Evolutionary conservation across 2,113 vertebrate species (phyloP), one percentile per base, ranked within the genome.

Genomic region (Triplophysa rosa): DNA sequence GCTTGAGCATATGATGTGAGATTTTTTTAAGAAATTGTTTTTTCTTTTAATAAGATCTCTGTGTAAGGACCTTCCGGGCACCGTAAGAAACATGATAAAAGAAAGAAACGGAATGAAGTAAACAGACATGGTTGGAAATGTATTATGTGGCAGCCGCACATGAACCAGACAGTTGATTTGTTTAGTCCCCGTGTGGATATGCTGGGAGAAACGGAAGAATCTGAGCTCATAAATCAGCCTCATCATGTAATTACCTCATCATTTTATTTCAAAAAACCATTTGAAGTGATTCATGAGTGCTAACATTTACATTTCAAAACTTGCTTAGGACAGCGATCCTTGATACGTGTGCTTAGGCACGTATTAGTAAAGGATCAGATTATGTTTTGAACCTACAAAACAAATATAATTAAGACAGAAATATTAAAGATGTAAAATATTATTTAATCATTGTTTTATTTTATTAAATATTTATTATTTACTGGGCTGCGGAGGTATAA

Each of bases 261-360:
- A 10, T 61, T 80, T 80, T 8, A 70, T 63, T 72, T 42, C 11
- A 40, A 19, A 72, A 72, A 54, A 42, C 8, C n/a, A 59, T 23
- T 42, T 33, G 33, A 24, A 24, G 70, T 40, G 29, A 73, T 61
- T 42, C 21, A 59, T 61, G 70, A 37, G 6, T 73, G n/a, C 13
- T 10, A 16, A 70, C 54, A 72, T 37, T 2, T 59, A 72, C 33
- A 37, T 37, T 72, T 72, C 19, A 14, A 7, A 42, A 59, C 70
- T 45, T 12, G 42, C 11, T 45, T 12, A 45, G 42, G 42, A 45
- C 42, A 45, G 11, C 9, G 42, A 45, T 45, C 11, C 42, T 12
- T 12, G 42, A 12, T 45, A 5, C 42, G 10, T 45, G 42, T 45
- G 10, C 2, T 45, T 45, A 2, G 42, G 42, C 11, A 45, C 42